Base-by-base conservation (phyloP, 2,113 vertebrate genomes). In the Macheiramphus alcinus region DNA sequence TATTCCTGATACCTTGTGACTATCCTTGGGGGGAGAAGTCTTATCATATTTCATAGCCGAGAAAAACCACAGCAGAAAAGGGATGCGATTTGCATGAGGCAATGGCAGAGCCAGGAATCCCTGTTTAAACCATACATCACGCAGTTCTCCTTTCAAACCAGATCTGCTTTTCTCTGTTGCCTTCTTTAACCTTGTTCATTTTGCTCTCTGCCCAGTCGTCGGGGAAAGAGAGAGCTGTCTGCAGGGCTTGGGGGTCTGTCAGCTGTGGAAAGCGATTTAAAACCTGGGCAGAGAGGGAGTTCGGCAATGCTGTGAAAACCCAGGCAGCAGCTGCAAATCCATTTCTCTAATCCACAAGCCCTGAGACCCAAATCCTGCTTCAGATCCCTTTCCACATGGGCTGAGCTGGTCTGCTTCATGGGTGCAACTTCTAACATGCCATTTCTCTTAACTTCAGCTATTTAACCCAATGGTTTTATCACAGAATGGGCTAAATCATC, bases 161-260 rank as follows among this genome's bases (percentile, higher is more conserved):
- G n/a, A 29, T 26, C 88, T 36, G 45, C 6, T 78, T 50, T 78
- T 42, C 47, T 27, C n/a, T 25, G 1, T 66, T 66, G 40, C 6
- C 29, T 67, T 19, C 48, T 45, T 59, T 6, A 36, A 10, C 27
- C 38, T 0, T 5, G 3, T 70, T 71, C 34, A 0, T 47, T 67
- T 59, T 42, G 40, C 36, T 67, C 78, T 86, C 36, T 61, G 55
- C 29, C 83, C 0, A 0, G 5, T 1, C 2, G 7, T 47, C 0
- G 25, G 55, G 70, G 53, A 73, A 68, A 83, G 15, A 50, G 73
- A 82, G 67, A 83, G 34, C 14, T 56, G 36, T 43, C 31, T 40
- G 43, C 27, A 22, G 36, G 63, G 58, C 31, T 29, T 31, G 42
- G 32, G 34, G 58, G n/a, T 19, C 79, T 20, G 11, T 59, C 62